These are phyloP conservation scores for Neosilurus hyrtlii DNA, from an alignment of 2,797 vertebrate species.

Conservation along the genomic window DNA sequence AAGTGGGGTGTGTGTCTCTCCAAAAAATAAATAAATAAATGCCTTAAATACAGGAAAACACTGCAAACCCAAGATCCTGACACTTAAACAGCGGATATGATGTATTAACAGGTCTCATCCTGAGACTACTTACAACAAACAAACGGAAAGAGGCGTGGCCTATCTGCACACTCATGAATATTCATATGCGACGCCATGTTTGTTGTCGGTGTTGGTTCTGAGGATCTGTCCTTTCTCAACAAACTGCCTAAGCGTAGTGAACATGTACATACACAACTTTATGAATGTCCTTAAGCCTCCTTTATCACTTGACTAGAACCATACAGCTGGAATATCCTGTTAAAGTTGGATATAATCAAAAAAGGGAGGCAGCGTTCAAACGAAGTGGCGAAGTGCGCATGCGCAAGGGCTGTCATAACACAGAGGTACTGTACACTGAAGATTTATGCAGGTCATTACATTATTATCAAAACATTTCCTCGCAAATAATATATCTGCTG, in stretches of 20 bases:
- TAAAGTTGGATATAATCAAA: not conserved
- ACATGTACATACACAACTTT: not conserved
- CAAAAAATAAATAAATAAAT: not conserved
- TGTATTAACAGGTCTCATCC: not conserved
- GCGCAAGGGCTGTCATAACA: conserved; percentile 11
- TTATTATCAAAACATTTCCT: not conserved
- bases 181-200: not conserved
- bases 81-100: too few relatives aligned
- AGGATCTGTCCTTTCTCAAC: not conserved
- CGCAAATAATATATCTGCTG: too few relatives aligned
- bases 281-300: too few relatives aligned
- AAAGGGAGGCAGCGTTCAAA: not conserved
- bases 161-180: conserved; percentile 6
- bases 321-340: not conserved
- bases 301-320: not conserved
- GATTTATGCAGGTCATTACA: too few relatives aligned
- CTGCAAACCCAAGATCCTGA: not conserved
- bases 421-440: not conserved
- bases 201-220: too few relatives aligned
- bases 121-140: not conserved
- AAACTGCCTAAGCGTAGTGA: not conserved
- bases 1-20: too few relatives aligned
- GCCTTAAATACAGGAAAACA: not conserved
- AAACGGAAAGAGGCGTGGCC: not conserved
- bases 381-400: not conserved